Evolutionary conservation across 2,113 vertebrate species (phyloP), one percentile per base, ranked within the genome.

Genomic region (Corythornis vintsioides): DNA sequence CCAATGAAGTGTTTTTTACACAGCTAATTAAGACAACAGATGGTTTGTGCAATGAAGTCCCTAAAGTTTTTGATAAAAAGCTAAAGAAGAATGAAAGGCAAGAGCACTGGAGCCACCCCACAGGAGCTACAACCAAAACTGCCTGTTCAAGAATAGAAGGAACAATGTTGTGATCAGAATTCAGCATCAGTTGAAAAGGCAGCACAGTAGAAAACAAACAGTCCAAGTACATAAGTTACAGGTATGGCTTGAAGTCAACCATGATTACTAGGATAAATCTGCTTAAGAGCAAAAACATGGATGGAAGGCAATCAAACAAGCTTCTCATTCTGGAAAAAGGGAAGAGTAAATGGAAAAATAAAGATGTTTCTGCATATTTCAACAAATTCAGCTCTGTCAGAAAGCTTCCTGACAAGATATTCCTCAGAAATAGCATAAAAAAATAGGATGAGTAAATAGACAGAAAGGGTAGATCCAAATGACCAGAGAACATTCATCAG

Each of bases 231-330:
- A 8, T 59, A 91, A 92, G 42, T 43, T 87, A 73, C 3, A 8
- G 84, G 64, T 92, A 94, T n/a, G 66, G 85, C 71, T 91, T 74
- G 84, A 92, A 92, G 43, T 92, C 88, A 91, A 26, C 88, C 56
- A 47, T 80, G 78, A 95, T 96, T 94, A 91, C 87, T 88, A 74
- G 88, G 88, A 78, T 86, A 72, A 79, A 89, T 42, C 88, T 92
- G 89, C 88, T 92, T 95, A 94, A 91, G 88, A 83, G 85, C 83
- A 83, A 88, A 96, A 94, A 61, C 66, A 94, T 9, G 52, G 15
- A 60, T 78, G 94, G 92, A 89, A 96, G 88, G 69, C 88, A 91
- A 5, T 55, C 63, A 88, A 63, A 66, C 60, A 70, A 43, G 38
- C 31, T 18, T 55, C 79, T 88, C 42, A 56, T 88, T 89, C 72